Base-by-base conservation (phyloP, 2,888 invertebrate genomes). In the Drosophila phalerata region DNA sequence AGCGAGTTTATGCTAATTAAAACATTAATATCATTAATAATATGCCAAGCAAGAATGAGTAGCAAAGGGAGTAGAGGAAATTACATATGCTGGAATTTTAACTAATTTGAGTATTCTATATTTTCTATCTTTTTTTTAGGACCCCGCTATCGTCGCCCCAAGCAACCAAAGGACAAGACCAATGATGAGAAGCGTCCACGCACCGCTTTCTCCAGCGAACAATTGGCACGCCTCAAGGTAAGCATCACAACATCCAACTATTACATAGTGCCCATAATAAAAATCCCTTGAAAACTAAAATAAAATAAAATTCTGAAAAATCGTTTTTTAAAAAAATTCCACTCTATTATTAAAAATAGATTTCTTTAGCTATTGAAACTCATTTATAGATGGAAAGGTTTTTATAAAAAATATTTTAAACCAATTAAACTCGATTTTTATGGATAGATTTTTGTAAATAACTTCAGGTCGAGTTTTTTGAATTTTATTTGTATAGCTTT, bases 171-270 rank as follows among this genome's bases (percentile, higher is more conserved):
- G 89, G 93, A 93, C 74, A 92, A 92, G 73, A 92, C 94, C 92
- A 89, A 91, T 57, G 97, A 97, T 81, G 98, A 98, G 93, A 99
- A 99, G 92, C 94, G 99, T 81, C 99, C 99, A 0, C 93, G 99
- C 55, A 99, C 99, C 1, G 99, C 99, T 11, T 99, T 99, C 94
- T 98, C 98, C 60, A 96, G 97, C 56, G 98, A 98, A 43, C 99
- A 99, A 91, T 94, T 99, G 80, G 95, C 96, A 5, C 94, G 98
- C 85, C 94, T 99, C 88, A 98, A 98, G 94, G 95, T 95, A 85
- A 90, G 90, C 86, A 79, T 65, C 34, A 0, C 11, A n/a, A 38
- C 22, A 15, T 9, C 28, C 2, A 25, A 3, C 5, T 3, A 25
- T 3, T 25, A 25, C 5, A 25, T 25, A 3, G 2, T 3, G 5